These are phyloP conservation scores for Drosophila mettleri DNA, from an alignment of 2,888 invertebrate species.

Conservation along the genomic window DNA sequence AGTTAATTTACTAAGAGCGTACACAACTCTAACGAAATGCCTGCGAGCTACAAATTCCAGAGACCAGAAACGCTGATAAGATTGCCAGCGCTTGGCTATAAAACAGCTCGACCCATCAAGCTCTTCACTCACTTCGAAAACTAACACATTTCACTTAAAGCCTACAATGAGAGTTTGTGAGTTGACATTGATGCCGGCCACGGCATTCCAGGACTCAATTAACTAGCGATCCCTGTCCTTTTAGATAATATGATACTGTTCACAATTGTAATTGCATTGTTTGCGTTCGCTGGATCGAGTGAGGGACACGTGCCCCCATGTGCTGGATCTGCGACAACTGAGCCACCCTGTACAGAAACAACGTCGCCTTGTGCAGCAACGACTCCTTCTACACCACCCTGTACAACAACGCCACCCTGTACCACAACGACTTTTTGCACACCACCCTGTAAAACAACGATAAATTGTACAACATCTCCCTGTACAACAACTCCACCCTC, in stretches of 20 bases:
- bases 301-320: slow-evolving; percentile 15
- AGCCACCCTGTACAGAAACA: slow-evolving; percentile 11
- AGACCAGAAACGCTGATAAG: slow-evolving; percentile 39
- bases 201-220: neutral
- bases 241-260: slow-evolving; percentile 50
- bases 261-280: slow-evolving; percentile 34
- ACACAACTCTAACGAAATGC: slow-evolving; percentile 9
- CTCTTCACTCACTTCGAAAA: slow-evolving; percentile 19
- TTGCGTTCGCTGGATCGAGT: slow-evolving; percentile 20
- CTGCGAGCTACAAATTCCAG: slow-evolving; percentile 11
- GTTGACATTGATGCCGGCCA: slow-evolving; percentile 3
- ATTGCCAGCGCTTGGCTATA: slow-evolving; percentile 20
- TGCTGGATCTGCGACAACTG: neutral
- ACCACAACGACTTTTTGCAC: slow-evolving; percentile 14
- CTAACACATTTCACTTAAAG: slow-evolving; percentile 1
- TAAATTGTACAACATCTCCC: slow-evolving; percentile 7
- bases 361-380: slow-evolving; percentile 3
- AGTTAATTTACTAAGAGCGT: slow-evolving; percentile 41
- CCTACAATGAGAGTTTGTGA: slow-evolving; percentile 53
- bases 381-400: slow-evolving; percentile 6
- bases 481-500: slow-evolving; percentile 11
- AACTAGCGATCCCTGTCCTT: neutral
- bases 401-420: slow-evolving; percentile 20
- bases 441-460: slow-evolving; percentile 4
- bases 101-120: neutral